Base-by-base conservation (phyloP, 2,113 vertebrate species). In the Platysternon megacephalum region DNA sequence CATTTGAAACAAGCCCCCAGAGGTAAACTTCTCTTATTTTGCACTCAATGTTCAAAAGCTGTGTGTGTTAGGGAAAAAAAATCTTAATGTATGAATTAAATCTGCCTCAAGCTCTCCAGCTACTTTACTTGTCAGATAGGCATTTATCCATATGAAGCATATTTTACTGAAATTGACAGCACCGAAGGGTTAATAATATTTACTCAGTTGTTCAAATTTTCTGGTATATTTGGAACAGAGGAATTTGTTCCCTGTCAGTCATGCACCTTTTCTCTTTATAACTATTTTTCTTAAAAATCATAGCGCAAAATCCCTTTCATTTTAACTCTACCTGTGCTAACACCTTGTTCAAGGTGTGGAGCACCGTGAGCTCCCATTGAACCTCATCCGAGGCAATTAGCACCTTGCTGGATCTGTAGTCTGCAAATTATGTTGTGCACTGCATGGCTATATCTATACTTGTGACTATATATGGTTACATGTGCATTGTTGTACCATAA, bases 191-290 rank as follows among this genome's bases (percentile, higher is more conserved):
- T 92, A 93, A 91, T 83, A n/a, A 44, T 1, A 39, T 26, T 78
- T 86, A 87, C 39, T 85, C 2, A 83, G 28, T 29, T 22, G 0
- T 53, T 14, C 14, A 58, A 28, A 68, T 3, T 42, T 52, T 5
- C 0, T 2, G 5, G 0, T 6, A 0, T 22, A 53, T 76, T 39
- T 87, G 2, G 6, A 84, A 44, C 4, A 49, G 4, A 13, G 1
- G 46, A 82, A 58, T 32, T 89, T 89, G 2, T 87, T 88, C 32
- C 82, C 2, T 65, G 58, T 79, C 61, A 11, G 21, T 87, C 19
- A 35, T 22, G 5, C 65, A 86, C 65, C 6, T 14, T 9, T 95
- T 52, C 0, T 68, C 17, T 82, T 56, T 42, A 82, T 56, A 82
- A 28, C 8, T 83, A 35, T 72, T 83, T 58, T 56, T 56, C 53